Evolutionary conservation across 2,113 vertebrate species (phyloP), one percentile per base, ranked within the genome.

Genomic region (Copsychus sechellarum): DNA sequence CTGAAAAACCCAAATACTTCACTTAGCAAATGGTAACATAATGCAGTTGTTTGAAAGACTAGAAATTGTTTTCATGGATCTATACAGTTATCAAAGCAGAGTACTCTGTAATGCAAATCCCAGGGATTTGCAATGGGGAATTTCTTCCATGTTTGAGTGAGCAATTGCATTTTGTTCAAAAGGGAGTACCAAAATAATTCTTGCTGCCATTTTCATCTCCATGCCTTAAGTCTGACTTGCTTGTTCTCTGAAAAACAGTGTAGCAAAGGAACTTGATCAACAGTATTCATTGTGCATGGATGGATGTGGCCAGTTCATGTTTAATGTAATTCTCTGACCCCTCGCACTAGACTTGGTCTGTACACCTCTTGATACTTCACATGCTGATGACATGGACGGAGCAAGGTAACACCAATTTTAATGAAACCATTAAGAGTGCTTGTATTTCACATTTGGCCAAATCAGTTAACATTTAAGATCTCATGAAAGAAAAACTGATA

Each of bases 401-500:
- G 45, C 34, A 93, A 83, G 22, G 36, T 62, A 92, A 89, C 25
- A 40, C 7, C 78, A 18, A 79, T 31, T 34, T 79, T 65, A 53
- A 64, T 65, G n/a, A 89, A 92, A 53, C n/a, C 45, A 43, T 58
- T 67, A 38, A 45, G 87, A 79, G 29, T 8, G 14, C 48, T 81
- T 82, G 8, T 57, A 66, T 85, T 79, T 57, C 6, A 28, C 77
- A 24, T 66, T 82, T 76, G 34, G n/a, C 14, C 48, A 83, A 60
- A 81, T 38, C 29, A 89, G 74, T 74, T 86, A 65, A 58, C 57
- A 76, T 72, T 89, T 40, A 87, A 65, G n/a, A 19, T 29, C 45
- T 65, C 53, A 29, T 9, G 33, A 80, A 48, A 85, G 50, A 82
- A 47, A 20, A 84, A 81, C 34, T 64, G 34, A 57, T 84, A 36